Evolutionary conservation across 2,888 invertebrate genomes (phyloP), one percentile per base, ranked within the genome.

Genomic region (Limnephilus lunatus): DNA sequence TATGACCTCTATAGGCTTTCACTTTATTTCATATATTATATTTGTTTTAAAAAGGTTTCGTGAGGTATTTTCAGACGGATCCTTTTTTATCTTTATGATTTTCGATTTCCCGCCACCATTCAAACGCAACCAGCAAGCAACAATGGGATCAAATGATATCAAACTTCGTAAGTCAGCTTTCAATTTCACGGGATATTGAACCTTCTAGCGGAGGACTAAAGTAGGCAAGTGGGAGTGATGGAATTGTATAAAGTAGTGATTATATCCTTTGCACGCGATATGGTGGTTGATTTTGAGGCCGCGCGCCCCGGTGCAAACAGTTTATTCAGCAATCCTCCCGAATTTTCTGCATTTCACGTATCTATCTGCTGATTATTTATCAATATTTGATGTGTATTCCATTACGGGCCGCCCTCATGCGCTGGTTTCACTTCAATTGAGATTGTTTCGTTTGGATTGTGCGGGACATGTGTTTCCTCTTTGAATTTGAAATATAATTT

Each of bases 311-410:
- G 39, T 35, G 31, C 85, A 35, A 85, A 85, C 88, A 80, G 88
- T 89, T 89, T 91, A 44, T 83, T 32, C 85, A 89, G 80, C 89
- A 85, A 89, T 81, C 68, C 83, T 89, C 81, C 85, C 85, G 88
- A 85, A 39, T 91, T 91, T 89, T 35, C 89, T 39, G 68, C 68
- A n/a, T 85, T 89, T 89, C 82, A n/a, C 68, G 88, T 85, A 81
- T 91, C 91, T 90, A 85, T 92, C 44, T 82, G 35, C 86, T 92
- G 92, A 92, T 92, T 92, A 92, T 92, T 92, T 92, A 92, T 92
- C 92, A 92, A 92, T 92, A 92, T 92, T 92, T 92, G 92, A 92
- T 92, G 92, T 90, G 68, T 82, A 90, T 92, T 89, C 92, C 53
- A 85, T 92, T 92, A 90, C 90, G 85, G 80, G 48, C 35, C 88